Percentiles rank a stretch among this genome's conserved stretches.
Conservation (phyloP, 1,140 invertebrate species). For the Penaeus japonicus region DNA sequence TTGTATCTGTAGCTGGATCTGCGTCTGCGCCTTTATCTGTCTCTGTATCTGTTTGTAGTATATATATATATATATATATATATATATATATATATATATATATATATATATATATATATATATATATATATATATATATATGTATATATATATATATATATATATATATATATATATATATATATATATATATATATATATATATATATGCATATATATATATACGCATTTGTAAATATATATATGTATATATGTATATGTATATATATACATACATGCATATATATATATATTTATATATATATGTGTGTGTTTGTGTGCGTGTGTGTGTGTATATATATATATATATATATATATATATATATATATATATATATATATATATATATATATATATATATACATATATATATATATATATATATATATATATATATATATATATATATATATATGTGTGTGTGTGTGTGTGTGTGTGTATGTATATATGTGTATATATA, state of each 20-base stretch:
- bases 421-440: neutral
- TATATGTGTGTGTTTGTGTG: neutral
- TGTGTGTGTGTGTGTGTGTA: neutral
- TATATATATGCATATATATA: neutral
- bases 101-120: too few relatives aligned
- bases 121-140: too few relatives aligned
- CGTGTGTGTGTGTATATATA: neutral
- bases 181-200: neutral
- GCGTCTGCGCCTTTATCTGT: too few relatives aligned
- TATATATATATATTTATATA: neutral
- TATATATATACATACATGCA: neutral
- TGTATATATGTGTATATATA: too few relatives aligned
- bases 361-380: neutral
- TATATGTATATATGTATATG: neutral
- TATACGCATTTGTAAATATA: neutral
- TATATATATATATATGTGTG: neutral
- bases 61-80: too few relatives aligned
- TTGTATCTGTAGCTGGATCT: too few relatives aligned
- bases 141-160: neutral
- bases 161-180: neutral
- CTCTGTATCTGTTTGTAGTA: too few relatives aligned
- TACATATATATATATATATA: neutral
- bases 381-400: neutral
- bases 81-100: too few relatives aligned
- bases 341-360: neutral